Conservation (phyloP, 2,888 invertebrate species). For the Eurytoma adleriae region DNA sequence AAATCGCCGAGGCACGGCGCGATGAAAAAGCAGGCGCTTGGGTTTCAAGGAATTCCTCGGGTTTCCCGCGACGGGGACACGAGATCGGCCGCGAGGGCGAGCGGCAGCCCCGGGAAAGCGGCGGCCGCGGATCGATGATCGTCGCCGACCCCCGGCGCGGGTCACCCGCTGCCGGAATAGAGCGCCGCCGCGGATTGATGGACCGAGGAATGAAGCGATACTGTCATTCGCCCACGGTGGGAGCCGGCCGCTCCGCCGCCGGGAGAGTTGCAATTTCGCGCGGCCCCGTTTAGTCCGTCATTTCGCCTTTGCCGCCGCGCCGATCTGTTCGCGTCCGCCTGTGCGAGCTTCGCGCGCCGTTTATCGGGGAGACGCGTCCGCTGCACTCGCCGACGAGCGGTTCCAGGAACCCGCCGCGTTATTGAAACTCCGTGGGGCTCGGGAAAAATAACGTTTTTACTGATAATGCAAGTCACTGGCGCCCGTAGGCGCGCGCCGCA, state of each 20-base stretch:
- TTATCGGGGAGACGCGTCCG: conserved; percentile 1
- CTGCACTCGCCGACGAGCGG: too few species aligned
- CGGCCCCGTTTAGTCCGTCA: neutral
- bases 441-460: too few species aligned
- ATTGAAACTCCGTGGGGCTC: too few species aligned
- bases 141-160: neutral
- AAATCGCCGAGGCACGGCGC: conserved; percentile 26
- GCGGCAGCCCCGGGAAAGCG: neutral
- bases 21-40: conserved; percentile 26
- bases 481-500: too few species aligned
- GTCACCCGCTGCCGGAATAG: neutral
- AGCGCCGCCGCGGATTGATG: conserved; percentile 14
- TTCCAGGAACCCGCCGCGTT: too few species aligned
- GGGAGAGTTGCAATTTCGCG: conserved; percentile 22
- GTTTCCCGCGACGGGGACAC: conserved; percentile 12
- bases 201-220: conserved; percentile 37
- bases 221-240: conserved; percentile 41
- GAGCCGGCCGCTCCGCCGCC: neutral
- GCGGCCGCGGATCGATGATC: neutral
- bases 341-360: neutral
- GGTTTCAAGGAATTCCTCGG: conserved; percentile 38
- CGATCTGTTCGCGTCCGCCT: neutral
- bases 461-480: too few species aligned
- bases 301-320: neutral
- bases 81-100: conserved; percentile 24